phyloP scores from a whole-genome alignment of 2,888 invertebrate genomes.

The Dorcus parallelipipedus region DNA sequence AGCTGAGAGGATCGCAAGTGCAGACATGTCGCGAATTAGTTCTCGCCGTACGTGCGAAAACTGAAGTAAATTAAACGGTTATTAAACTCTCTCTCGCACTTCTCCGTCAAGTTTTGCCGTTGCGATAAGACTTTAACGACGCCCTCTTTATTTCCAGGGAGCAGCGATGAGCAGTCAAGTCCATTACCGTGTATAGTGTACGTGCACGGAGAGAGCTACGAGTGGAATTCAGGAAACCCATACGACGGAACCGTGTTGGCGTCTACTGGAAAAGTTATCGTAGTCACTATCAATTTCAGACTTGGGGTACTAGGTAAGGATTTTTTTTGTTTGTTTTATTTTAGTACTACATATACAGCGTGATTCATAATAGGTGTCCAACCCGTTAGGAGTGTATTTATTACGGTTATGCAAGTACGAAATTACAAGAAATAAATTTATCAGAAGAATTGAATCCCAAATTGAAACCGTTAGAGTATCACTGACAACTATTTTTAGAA shows the following conservation, averaged over 20 bases:
- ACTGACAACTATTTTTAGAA: too few relatives aligned
- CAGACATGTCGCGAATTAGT: too few relatives aligned
- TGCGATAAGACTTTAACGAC: not conserved
- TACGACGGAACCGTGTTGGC: constrained; percentile 96
- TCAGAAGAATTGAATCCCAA: too few relatives aligned
- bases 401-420: too few relatives aligned
- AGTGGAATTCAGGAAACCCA: constrained; percentile 95
- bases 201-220: constrained; percentile 93
- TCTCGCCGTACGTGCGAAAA: too few relatives aligned
- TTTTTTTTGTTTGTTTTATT: not conserved
- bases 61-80: not conserved
- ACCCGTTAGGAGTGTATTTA: too few relatives aligned
- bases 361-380: too few relatives aligned
- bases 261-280: constrained; percentile 84
- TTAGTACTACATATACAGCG: not conserved
- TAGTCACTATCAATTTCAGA: constrained; percentile 89
- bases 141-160: constrained; percentile 46
- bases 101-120: not conserved
- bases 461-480: too few relatives aligned
- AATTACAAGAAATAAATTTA: too few relatives aligned
- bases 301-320: constrained; percentile 81
- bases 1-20: too few relatives aligned
- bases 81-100: not conserved
- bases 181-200: constrained; percentile 81
- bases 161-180: constrained; percentile 52